A percentile compares a stretch with the other conserved stretches of the same genome.
Evolutionary conservation across 1,140 invertebrate species (phyloP).

Genomic region (Heliothis subflexa): DNA sequence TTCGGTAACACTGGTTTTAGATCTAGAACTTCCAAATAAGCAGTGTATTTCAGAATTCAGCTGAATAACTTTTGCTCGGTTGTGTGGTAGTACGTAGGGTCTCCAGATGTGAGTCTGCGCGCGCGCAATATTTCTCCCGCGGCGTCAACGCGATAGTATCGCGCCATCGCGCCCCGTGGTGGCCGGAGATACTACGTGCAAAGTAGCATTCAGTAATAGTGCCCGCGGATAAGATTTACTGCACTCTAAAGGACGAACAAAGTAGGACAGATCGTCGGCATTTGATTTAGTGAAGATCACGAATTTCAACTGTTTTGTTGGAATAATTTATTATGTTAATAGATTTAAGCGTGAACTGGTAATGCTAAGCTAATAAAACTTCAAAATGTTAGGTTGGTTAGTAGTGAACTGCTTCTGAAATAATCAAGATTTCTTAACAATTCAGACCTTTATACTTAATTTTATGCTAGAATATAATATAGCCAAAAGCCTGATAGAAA

Average conservation of each 20-base stretch:
- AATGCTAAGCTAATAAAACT: too few species aligned
- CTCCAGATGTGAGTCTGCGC: slow-evolving; percentile 40
- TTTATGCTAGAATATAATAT: too few species aligned
- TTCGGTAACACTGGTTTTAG: neutral
- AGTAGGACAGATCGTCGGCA: slow-evolving; percentile 43
- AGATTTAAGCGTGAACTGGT: neutral
- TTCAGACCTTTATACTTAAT: too few species aligned
- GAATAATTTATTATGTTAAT: neutral
- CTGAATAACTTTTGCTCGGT: neutral
- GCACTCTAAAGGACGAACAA: slow-evolving; percentile 38
- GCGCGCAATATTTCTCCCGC: slow-evolving; percentile 62
- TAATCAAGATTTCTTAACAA: too few species aligned
- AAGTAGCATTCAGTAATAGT: slow-evolving; percentile 42
- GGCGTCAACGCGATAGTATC: slow-evolving; percentile 64
- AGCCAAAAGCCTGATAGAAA: too few species aligned
- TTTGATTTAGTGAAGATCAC: slow-evolving; percentile 42
- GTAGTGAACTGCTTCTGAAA: too few species aligned
- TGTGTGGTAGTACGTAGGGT: slow-evolving; percentile 10
- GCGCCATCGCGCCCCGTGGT: slow-evolving; percentile 53
- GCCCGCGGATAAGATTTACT: slow-evolving; percentile 44
- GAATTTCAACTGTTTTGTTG: slow-evolving; percentile 25
- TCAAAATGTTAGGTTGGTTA: too few species aligned
- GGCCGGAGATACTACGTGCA: slow-evolving; percentile 44
- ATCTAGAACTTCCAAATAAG: neutral
- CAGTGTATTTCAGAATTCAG: neutral